Evolutionary conservation across 92 coral and sea anemone species (phyloP), one percentile per base, ranked within the genome.

Genomic region (Heteractis magnifica): DNA sequence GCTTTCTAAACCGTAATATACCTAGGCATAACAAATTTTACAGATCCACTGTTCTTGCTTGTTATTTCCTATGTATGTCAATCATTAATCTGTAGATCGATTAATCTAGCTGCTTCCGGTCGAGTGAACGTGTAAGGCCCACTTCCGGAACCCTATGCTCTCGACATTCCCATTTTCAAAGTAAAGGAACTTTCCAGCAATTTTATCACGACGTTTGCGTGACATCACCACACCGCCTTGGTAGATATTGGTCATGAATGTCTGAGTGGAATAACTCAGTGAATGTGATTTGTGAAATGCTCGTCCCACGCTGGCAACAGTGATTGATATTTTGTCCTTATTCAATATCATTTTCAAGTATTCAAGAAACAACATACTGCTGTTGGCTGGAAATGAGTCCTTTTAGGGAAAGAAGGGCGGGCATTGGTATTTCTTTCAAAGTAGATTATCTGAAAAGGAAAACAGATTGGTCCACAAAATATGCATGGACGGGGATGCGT

Each of bases 61-160:
- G 70, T 18, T 68, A 68, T 68, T 68, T 68, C 73, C 73, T 68
- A 23, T 21, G 73, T 12, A 68, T 26, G 73, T 68, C 73, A 68
- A 68, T 68, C 50, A 68, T 68, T 68, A 68, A 68, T 48, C 3
- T 3, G 6, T 15, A 7, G 23, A 62, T 20, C 70, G 21, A 62
- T 62, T 62, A 18, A 23, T 23, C 26, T 18, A 62, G 12, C 70
- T n/a, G 26, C 70, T 62, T 62, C 70, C 70, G 70, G 70, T 62
- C 70, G 23, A 62, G 0, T 18, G 18, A 2, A 62, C 3, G 44
- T 62, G 4, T 62, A 18, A 6, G n/a, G n/a, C 70, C 6, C 23
- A 62, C 70, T 62, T 62, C 70, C 70, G 70, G 70, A 18, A n/a
- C 20, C 44, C 44, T 34, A 34, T 2, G 1, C 44, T 34, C 44